Evolutionary conservation across 2,888 invertebrate species (phyloP), one percentile per base, ranked within the genome.

Genomic region (Sceliomorpha sp.): DNA sequence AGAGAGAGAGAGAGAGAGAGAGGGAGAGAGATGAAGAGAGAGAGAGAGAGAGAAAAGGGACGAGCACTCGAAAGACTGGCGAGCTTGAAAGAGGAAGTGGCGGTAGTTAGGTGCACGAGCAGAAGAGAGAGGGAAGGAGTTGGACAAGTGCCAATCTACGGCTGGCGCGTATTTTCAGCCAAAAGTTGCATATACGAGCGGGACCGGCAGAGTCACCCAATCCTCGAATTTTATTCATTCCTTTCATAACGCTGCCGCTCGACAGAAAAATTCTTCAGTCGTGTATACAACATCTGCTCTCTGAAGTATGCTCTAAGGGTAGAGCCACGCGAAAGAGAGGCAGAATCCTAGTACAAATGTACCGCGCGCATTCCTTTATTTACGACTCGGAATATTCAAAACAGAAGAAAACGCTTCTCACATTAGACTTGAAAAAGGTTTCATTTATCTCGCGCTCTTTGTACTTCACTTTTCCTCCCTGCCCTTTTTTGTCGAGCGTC

Each of bases 71-170:
- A 36, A 58, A 62, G 56, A 69, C 31, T 29, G 44, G 71, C 63
- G 67, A 56, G 45, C 40, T 51, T 12, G 58, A 56, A 56, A 62
- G 50, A 69, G 62, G 62, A 69, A 56, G 68, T 58, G 40, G 68
- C 31, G 27, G 58, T 53, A 55, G 60, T 68, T 62, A 50, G 68
- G 44, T 51, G 20, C 34, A 64, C 34, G 45, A 29, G 58, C 34
- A 50, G 56, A 53, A 56, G 64, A 58, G 64, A 58, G 47, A 34
- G 20, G 31, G 42, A 55, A 48, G 59, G 59, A 50, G 27, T 82
- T 86, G 86, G 86, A 74, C 73, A 73, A 72, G 70, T 75, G 86
- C 86, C 86, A 86, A 81, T 81, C 76, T 73, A 76, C 70, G 51
- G 66, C 60, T 68, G 72, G 58, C 63, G 70, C 72, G 76, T 58